A percentile compares a stretch with the other conserved stretches of the same genome.
These are phyloP conservation scores for Tholera decimalis DNA, from an alignment of 2,888 invertebrate genomes.

Conservation along the genomic window DNA sequence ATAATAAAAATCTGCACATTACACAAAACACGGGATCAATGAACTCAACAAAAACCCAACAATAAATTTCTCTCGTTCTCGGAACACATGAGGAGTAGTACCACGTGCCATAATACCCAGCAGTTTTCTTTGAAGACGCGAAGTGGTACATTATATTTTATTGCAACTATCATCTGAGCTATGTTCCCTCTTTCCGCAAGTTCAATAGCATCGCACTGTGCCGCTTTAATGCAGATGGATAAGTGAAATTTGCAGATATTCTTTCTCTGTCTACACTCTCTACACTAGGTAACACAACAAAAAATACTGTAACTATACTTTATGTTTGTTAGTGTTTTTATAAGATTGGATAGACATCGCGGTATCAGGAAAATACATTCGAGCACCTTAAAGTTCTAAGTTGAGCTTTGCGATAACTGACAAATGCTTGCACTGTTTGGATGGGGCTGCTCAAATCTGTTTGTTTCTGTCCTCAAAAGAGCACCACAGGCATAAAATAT, in stretches of 20 bases:
- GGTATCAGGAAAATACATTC: too few relatives aligned
- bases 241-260: constrained; percentile 24
- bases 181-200: constrained; percentile 35
- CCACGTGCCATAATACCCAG: constrained; percentile 3
- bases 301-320: too few relatives aligned
- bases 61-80: constrained; percentile 49
- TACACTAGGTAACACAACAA: too few relatives aligned
- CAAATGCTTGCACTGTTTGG: too few relatives aligned
- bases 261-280: not conserved
- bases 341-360: too few relatives aligned
- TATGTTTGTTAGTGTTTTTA: too few relatives aligned
- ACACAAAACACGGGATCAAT: constrained; percentile 15
- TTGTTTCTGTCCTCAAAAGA: too few relatives aligned
- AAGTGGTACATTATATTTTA: constrained; percentile 10
- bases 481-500: too few relatives aligned
- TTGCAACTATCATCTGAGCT: constrained; percentile 15
- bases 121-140: constrained; percentile 14
- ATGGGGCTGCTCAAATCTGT: too few relatives aligned
- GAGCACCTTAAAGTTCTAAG: too few relatives aligned
- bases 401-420: too few relatives aligned
- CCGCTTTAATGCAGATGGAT: constrained; percentile 8
- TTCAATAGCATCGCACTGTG: constrained; percentile 33
- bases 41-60: constrained; percentile 36
- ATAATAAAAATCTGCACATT: not conserved
- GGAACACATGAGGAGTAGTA: constrained; percentile 15